A percentile compares a stretch with the other conserved stretches of the same genome.
Conservation (phyloP, 2,888 invertebrate genomes). For the Altica lythri region DNA sequence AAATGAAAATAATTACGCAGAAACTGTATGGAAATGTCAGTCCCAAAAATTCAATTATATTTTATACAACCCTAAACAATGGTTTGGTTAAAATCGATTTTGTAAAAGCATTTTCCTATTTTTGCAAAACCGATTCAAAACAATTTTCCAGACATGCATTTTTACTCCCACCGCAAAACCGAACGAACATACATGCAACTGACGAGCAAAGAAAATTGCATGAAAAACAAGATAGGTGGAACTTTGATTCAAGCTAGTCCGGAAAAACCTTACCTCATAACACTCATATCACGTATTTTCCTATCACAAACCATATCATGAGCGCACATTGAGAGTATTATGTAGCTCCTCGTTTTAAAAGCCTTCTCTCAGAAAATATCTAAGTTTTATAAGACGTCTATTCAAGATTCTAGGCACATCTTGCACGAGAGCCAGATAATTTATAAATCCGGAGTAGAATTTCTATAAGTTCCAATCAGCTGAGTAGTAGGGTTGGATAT, state of each 20-base stretch:
- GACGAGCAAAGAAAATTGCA: constrained; percentile 22
- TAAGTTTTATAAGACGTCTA: constrained; percentile 25
- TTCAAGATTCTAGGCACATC: constrained; percentile 22
- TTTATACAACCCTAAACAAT: constrained; percentile 16
- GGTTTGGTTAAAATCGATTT: constrained; percentile 13
- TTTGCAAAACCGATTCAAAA: constrained; percentile 9
- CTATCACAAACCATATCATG: constrained; percentile 17
- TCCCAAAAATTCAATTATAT: constrained; percentile 18
- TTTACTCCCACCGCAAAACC: no score
- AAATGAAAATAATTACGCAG: constrained; percentile 9
- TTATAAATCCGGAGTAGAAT: constrained; percentile 23
- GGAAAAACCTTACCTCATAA: constrained; percentile 18
- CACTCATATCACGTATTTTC: constrained; percentile 12
- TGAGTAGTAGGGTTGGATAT: constrained; percentile 3
- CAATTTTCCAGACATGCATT: constrained; percentile 24
- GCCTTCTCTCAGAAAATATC: constrained; percentile 25
- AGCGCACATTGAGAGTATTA: constrained; percentile 30
- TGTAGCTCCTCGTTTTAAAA: constrained; percentile 32
- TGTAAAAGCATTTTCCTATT: constrained; percentile 20
- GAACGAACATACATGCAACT: constrained; percentile 7
- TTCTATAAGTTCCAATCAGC: constrained; percentile 28
- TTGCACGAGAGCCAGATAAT: constrained; percentile 24
- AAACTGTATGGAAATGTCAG: constrained; percentile 6
- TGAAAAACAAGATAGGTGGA: constrained; percentile 19
- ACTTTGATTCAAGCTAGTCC: constrained; percentile 16